Conservation (phyloP, 2,797 vertebrate species). For the Geotria australis region DNA sequence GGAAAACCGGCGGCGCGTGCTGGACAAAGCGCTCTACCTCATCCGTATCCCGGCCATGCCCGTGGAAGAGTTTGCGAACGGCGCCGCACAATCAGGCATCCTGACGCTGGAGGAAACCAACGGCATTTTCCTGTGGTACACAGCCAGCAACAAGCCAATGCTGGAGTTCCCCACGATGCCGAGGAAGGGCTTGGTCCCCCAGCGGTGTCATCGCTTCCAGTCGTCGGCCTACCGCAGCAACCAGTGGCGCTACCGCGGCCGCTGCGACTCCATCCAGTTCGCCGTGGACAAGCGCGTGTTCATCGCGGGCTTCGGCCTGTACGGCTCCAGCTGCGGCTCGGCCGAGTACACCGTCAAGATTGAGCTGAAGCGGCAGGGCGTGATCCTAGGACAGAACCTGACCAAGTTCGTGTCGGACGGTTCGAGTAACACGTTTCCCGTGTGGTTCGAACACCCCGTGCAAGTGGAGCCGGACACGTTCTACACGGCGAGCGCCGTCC, state of each 20-base stretch:
- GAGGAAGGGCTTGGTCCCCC: slow-evolving; percentile 54
- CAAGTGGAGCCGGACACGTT: slow-evolving; percentile 90
- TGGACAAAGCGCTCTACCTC: slow-evolving; percentile 62
- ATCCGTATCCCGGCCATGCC: slow-evolving; percentile 86
- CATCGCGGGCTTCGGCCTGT: slow-evolving; percentile 76
- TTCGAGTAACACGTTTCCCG: slow-evolving; percentile 81
- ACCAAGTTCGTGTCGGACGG: slow-evolving; percentile 91
- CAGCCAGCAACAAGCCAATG: slow-evolving; percentile 68
- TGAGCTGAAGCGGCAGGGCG: slow-evolving; percentile 71
- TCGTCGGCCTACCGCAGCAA: slow-evolving; percentile 93
- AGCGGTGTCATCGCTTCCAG: slow-evolving; percentile 88
- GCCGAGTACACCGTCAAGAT: slow-evolving; percentile 89
- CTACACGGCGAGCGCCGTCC: slow-evolving; percentile 75
- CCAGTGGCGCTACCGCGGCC: slow-evolving; percentile 90
- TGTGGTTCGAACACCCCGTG: slow-evolving; percentile 89
- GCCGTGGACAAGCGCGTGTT: slow-evolving; percentile 80
- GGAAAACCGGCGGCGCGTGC: slow-evolving; percentile 75
- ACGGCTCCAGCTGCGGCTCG: slow-evolving; percentile 79
- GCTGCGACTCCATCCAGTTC: slow-evolving; percentile 94
- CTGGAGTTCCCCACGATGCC: slow-evolving; percentile 58
- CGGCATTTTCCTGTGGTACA: slow-evolving; percentile 96
- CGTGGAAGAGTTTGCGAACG: slow-evolving; percentile 79
- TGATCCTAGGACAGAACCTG: slow-evolving; percentile 60
- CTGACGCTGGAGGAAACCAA: slow-evolving; percentile 83
- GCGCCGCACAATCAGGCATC: slow-evolving; percentile 72